A percentile compares a stretch with the other conserved stretches of the same genome.
Evolutionary conservation across 2,797 vertebrate species (phyloP).

Genomic region (Sparidentex hasta): DNA sequence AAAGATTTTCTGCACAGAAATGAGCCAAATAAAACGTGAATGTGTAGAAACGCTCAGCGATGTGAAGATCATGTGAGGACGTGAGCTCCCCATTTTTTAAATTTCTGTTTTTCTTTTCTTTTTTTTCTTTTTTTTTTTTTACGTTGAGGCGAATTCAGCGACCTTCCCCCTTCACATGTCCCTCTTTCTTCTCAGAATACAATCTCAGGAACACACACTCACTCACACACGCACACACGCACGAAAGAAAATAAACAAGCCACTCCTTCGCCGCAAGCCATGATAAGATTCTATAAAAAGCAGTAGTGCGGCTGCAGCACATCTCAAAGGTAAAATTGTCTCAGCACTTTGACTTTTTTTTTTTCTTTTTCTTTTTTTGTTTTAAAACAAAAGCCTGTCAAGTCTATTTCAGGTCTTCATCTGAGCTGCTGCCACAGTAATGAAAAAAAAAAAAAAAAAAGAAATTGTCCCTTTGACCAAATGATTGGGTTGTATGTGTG

Average conservation of each 20-base stretch:
- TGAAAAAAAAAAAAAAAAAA: background rate
- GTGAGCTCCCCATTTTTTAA: constrained; percentile 12
- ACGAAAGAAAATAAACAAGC: constrained; percentile 15
- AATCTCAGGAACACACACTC: constrained; percentile 44
- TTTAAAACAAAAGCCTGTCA: constrained; percentile 79
- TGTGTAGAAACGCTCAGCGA: constrained; percentile 11
- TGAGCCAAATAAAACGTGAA: constrained; percentile 2
- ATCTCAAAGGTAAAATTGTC: constrained; percentile 82
- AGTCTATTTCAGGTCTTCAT: constrained; percentile 75
- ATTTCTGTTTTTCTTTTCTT: too few relatives aligned
- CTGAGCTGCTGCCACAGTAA: constrained; percentile 62
- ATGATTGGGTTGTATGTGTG: constrained; percentile 10
- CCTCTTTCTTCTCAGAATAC: constrained; percentile 41
- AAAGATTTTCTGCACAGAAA: background rate
- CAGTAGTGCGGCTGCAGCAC: constrained; percentile 64
- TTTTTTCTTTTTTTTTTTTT: constrained; percentile 23
- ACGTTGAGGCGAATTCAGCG: constrained; percentile 49
- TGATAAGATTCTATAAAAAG: constrained; percentile 76
- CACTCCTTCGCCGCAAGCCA: constrained; percentile 44
- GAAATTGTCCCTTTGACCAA: constrained; percentile 68
- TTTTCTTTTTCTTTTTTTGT: constrained; percentile 73
- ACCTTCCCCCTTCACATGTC: constrained; percentile 55
- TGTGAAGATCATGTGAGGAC: constrained; percentile 20
- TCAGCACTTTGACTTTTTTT: constrained; percentile 80
- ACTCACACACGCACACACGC: constrained; percentile 21